These are phyloP conservation scores for Onychomys torridus DNA, from an alignment of 2,797 vertebrate genomes.

Conservation along the genomic window DNA sequence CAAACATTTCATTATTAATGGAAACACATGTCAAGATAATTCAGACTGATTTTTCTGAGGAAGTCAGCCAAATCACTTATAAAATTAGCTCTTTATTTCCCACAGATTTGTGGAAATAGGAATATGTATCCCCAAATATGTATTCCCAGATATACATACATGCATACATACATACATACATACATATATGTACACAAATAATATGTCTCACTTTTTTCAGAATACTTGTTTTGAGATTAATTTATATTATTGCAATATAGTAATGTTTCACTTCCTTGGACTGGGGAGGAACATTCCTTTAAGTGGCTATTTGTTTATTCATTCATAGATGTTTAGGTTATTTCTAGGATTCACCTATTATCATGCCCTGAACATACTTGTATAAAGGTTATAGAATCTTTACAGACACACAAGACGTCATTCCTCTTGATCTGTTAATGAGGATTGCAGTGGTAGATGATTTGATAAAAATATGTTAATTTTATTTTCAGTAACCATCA, in stretches of 20 bases:
- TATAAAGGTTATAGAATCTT: neutral
- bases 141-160: neutral
- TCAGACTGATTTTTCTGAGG: neutral
- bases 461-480: neutral
- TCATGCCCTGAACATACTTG: neutral
- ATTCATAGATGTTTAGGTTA: neutral
- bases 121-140: neutral
- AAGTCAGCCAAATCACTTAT: neutral
- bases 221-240: neutral
- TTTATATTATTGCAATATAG: neutral
- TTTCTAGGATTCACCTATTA: neutral
- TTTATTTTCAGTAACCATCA: neutral
- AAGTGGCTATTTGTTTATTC: neutral
- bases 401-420: neutral
- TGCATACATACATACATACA: neutral
- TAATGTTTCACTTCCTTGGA: neutral
- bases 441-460: neutral
- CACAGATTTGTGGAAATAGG: neutral
- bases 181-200: neutral
- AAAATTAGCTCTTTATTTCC: neutral
- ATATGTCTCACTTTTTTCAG: too few relatives aligned
- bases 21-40: neutral
- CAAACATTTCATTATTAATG: neutral
- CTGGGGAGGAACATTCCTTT: neutral
- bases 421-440: neutral